These are phyloP conservation scores for Pogoniulus pusillus DNA, from an alignment of 2,797 vertebrate genomes.

Conservation along the genomic window DNA sequence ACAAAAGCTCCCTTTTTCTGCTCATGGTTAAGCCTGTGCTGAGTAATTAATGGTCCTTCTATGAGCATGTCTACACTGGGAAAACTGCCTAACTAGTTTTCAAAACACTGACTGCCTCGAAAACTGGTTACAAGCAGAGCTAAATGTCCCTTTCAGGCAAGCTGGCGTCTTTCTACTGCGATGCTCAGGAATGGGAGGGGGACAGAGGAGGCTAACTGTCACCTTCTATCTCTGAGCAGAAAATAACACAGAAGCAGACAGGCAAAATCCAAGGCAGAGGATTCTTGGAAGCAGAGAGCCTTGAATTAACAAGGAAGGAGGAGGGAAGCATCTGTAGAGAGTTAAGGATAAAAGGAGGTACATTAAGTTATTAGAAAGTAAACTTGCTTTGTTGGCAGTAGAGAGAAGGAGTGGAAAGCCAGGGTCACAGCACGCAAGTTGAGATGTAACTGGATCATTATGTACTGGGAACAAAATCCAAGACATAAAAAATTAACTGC, in stretches of 20 bases:
- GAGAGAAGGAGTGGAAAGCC: background rate
- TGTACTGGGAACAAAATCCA: conserved; percentile 18
- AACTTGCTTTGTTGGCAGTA: conserved; percentile 25
- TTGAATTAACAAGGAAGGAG: background rate
- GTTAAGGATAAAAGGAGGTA: conserved; percentile 4
- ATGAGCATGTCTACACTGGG: conserved; percentile 9
- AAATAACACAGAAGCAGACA: background rate
- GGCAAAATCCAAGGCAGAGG: background rate
- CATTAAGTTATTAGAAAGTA: conserved; percentile 26
- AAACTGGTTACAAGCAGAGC: background rate
- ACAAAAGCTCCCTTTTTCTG: conserved; percentile 62
- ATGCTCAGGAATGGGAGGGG: background rate
- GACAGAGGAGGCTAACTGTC: background rate
- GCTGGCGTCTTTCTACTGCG: background rate
- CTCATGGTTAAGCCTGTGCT: conserved; percentile 8
- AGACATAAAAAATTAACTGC: conserved; percentile 35
- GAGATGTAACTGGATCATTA: conserved; percentile 34
- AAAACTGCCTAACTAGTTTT: conserved; percentile 54
- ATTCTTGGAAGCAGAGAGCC: background rate
- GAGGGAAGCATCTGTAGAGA: conserved; percentile 3
- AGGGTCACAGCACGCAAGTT: background rate
- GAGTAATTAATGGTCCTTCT: conserved; percentile 58
- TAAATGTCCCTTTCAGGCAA: background rate
- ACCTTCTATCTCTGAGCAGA: background rate
- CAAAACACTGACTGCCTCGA: background rate